Base-by-base conservation (phyloP, 2,888 invertebrate genomes). In the Drosophila pegasa region DNA sequence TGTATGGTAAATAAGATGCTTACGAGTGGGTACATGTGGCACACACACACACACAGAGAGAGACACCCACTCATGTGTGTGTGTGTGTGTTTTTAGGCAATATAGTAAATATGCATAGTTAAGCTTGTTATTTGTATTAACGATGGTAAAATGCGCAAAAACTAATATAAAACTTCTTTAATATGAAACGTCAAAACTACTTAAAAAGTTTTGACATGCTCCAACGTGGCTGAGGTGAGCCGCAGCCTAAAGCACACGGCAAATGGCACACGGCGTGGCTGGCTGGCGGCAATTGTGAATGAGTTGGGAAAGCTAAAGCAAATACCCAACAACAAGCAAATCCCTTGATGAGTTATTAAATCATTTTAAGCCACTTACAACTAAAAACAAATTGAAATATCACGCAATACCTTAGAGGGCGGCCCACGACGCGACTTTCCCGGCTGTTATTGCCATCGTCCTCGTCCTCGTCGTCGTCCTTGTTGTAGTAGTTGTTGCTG, bases 291-390 rank as follows among this genome's bases (percentile, higher is more conserved):
- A 50, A 50, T 50, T 35, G 20, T 35, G 50, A 45, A 69, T 50
- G 48, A 57, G 52, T 57, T 45, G 62, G 61, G 54, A 16, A 59
- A 54, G 84, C 85, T 80, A 83, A 88, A 75, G 83, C 87, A 83
- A 83, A 83, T 83, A 83, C 70, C 68, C 62, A 87, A 87, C 87
- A 88, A 78, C 80, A 78, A 85, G 87, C 71, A 89, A 88, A 87
- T 88, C 89, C 89, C 89, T 85, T 84, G 87, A 87, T 89, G 89
- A 87, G 82, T 89, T 88, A 87, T 87, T 87, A 89, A 89, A 89
- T 89, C 89, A 87, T 89, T 88, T 85, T 89, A 89, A 86, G 89
- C 89, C 89, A 87, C 86, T 87, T 89, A 87, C 86, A 87, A 89
- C 86, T 86, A 89, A 89, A 86, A 88, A 86, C 89, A 89, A 86